Evolutionary conservation across 2,888 invertebrate species (phyloP), one percentile per base, ranked within the genome.

Genomic region (Diarsia dahlii): DNA sequence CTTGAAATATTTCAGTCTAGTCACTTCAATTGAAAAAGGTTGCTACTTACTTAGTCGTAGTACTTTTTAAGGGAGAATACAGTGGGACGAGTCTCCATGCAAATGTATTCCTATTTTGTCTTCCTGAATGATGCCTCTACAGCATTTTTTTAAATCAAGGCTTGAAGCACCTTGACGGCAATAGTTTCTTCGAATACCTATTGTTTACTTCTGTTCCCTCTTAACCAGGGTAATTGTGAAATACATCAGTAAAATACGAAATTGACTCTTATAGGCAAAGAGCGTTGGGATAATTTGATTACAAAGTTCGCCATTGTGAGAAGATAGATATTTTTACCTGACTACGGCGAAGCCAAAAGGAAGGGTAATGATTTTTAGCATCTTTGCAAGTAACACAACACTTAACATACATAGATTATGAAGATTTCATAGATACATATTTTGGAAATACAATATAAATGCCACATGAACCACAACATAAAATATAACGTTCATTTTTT

Each of bases 1-100:
- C 23, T n/a, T n/a, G 28, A 45, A 63, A 79, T 52, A 80, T 73
- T 81, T 60, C 46, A 28, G 48, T 74, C 58, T 64, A 80, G 45
- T 54, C 71, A 48, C 54, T 71, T 54, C 23, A 76, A 46, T 48
- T 28, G 6, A 23, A 77, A 64, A 66, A 56, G 56, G 56, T 8
- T 79, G 5, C 23, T 9, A n/a, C 52, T 45, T 62, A 54, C 15
- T 54, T 13, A 18, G 20, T 46, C 6, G 28, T n/a, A 50, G 18
- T 34, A 46, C 52, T 52, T 52, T 39, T 8, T 39, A 39, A 39
- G 8, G 6, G 39, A 6, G 39, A 39, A 39, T 6, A 39, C 8
- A 6, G 39, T 39, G 39, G 39, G 5, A 39, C 8, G 39, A 39
- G 5, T 39, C 39, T 39, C 8, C 6, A 39, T 39, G 8, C 8